phyloP scores from a whole-genome alignment of 1,140 invertebrate species.

The Dolichoris vasculosae region DNA sequence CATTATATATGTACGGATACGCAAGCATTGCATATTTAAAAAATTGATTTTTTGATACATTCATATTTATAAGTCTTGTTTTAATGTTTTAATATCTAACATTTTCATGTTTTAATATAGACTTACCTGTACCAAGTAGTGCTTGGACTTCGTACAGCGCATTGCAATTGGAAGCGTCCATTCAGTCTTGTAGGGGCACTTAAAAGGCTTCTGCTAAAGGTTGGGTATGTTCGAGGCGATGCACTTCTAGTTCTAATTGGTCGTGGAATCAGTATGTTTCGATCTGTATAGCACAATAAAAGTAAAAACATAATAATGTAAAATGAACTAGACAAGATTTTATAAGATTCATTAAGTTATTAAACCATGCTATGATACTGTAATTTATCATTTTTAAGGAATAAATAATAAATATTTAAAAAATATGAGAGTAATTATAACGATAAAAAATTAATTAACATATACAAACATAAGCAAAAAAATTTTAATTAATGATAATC shows the following conservation, averaged over 20 bases:
- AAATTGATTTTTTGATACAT: no score
- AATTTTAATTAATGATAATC: no score
- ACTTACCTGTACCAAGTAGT: slow-evolving; percentile 78
- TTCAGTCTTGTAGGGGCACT: slow-evolving; percentile 73
- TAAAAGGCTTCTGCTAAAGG: slow-evolving; percentile 69
- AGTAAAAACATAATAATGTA: not conserved
- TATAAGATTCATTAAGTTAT: not conserved
- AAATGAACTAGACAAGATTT: not conserved
- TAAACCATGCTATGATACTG: no score
- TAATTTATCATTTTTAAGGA: no score
- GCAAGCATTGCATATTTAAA: no score
- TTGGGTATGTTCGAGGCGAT: slow-evolving; percentile 70
- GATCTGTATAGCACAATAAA: slow-evolving; percentile 55
- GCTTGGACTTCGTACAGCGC: slow-evolving; percentile 76
- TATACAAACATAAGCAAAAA: no score
- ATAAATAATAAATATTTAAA: no score
- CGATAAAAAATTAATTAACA: no score
- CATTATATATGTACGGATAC: no score
- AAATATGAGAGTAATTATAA: no score
- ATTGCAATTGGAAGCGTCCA: slow-evolving; percentile 75
- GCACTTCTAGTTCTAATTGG: slow-evolving; percentile 71
- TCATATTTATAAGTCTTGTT: no score
- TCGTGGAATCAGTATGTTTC: slow-evolving; percentile 65
- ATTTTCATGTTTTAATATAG: not conserved
- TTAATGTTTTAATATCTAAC: no score